These are phyloP conservation scores for Unio delphinus DNA, from an alignment of 2,888 invertebrate genomes.

Conservation along the genomic window DNA sequence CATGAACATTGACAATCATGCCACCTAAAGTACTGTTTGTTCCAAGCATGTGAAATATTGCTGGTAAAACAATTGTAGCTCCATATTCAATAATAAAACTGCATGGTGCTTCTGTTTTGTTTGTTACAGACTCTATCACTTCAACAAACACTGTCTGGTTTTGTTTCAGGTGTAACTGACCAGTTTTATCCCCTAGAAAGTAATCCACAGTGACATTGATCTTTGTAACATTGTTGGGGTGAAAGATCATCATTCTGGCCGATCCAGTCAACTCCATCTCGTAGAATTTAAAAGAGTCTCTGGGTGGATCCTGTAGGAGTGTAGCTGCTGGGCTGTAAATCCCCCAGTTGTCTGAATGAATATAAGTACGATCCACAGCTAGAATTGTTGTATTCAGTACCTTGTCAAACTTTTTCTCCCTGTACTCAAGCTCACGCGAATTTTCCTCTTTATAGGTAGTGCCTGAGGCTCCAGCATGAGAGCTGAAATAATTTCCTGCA, in stretches of 20 bases:
- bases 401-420: conserved; percentile 53
- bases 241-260: conserved; percentile 44
- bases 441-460: conserved; percentile 58
- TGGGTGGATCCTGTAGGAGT: conserved; percentile 42
- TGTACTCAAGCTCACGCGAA: conserved; percentile 48
- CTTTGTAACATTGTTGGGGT: conserved; percentile 25
- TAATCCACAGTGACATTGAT: conserved; percentile 42
- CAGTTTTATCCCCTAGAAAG: conserved; percentile 57
- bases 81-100: conserved; percentile 50
- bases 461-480: conserved; percentile 55
- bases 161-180: conserved; percentile 42
- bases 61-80: conserved; percentile 51
- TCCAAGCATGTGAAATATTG: conserved; percentile 56
- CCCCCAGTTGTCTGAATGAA: conserved; percentile 47
- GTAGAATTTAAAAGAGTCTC: conserved; percentile 47
- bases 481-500: conserved; percentile 22
- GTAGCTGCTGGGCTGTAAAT: conserved; percentile 49
- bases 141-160: conserved; percentile 55
- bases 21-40: conserved; percentile 53
- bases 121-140: conserved; percentile 48
- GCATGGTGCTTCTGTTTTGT: conserved; percentile 56
- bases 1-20: conserved; percentile 42
- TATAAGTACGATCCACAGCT: conserved; percentile 50
- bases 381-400: conserved; percentile 51
- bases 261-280: conserved; percentile 56